Evolutionary conservation across 2,888 invertebrate genomes (phyloP).

Genomic region (Pachymerium ferrugineum): DNA sequence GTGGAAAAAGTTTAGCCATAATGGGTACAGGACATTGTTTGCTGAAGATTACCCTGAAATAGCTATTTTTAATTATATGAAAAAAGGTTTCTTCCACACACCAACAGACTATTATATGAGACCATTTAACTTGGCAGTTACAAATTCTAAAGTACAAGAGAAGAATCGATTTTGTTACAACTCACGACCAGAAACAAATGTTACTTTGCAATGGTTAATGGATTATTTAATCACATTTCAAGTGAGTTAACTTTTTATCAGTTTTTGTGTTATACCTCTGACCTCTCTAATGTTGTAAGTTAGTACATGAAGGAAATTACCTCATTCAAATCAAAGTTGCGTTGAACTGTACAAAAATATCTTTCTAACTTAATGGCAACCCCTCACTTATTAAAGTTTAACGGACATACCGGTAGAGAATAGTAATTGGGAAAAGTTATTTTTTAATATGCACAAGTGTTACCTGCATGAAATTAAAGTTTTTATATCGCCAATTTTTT

Average conservation of each 20-base stretch:
- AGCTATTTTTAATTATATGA: constrained; percentile 68
- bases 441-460: too few relatives aligned
- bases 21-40: constrained; percentile 58
- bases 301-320: too few relatives aligned
- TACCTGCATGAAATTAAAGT: too few relatives aligned
- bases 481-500: too few relatives aligned
- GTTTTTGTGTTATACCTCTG: neutral
- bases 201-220: neutral
- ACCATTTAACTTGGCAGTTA: constrained; percentile 64
- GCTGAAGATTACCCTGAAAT: constrained; percentile 69
- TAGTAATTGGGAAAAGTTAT: too few relatives aligned
- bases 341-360: too few relatives aligned
- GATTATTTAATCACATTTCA: constrained; percentile 24
- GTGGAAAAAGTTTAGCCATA: constrained; percentile 38
- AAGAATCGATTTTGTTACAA: constrained; percentile 73
- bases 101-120: constrained; percentile 79
- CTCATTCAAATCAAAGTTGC: too few relatives aligned
- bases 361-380: too few relatives aligned
- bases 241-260: neutral
- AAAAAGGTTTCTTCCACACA: constrained; percentile 62
- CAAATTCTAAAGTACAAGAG: constrained; percentile 63
- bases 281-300: too few relatives aligned
- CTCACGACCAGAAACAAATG: constrained; percentile 51
- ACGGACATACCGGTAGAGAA: too few relatives aligned
- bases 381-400: too few relatives aligned